These are phyloP conservation scores for Ametastegia equiseti DNA, from an alignment of 2,888 invertebrate species.

Conservation along the genomic window DNA sequence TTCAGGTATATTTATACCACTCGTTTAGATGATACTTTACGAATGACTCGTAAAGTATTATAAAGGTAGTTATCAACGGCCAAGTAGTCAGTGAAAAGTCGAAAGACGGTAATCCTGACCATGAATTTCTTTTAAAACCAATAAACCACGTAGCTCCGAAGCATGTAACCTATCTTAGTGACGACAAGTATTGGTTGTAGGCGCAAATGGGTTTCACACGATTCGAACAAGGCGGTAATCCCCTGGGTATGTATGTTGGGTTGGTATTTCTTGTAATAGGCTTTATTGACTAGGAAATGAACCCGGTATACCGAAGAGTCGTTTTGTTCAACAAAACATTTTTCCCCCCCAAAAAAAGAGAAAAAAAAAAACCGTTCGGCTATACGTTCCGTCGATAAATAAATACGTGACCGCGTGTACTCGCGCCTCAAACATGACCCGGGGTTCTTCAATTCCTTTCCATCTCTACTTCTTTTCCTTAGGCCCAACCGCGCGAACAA, in stretches of 20 bases:
- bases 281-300: constrained; percentile 11
- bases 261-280: constrained; percentile 26
- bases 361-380: too few species aligned
- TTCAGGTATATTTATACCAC: constrained; percentile 31
- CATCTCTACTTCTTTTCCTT: constrained; percentile 22
- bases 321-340: constrained; percentile 22
- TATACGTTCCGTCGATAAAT: constrained; percentile 49
- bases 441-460: constrained; percentile 30
- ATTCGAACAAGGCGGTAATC: constrained; percentile 36
- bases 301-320: background rate
- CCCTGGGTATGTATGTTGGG: constrained; percentile 8
- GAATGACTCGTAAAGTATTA: constrained; percentile 37
- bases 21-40: constrained; percentile 41
- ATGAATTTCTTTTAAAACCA: constrained; percentile 33
- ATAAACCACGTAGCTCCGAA: constrained; percentile 1
- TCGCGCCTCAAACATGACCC: constrained; percentile 45
- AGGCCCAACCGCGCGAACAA: constrained; percentile 50
- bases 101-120: constrained; percentile 9
- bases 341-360: background rate
- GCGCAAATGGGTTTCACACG: constrained; percentile 43
- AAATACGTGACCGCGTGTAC: constrained; percentile 52
- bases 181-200: constrained; percentile 38
- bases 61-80: constrained; percentile 28
- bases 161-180: constrained; percentile 9
- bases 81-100: constrained; percentile 31